Conservation (phyloP, 2,113 vertebrate genomes). For the Plotosus lineatus region DNA sequence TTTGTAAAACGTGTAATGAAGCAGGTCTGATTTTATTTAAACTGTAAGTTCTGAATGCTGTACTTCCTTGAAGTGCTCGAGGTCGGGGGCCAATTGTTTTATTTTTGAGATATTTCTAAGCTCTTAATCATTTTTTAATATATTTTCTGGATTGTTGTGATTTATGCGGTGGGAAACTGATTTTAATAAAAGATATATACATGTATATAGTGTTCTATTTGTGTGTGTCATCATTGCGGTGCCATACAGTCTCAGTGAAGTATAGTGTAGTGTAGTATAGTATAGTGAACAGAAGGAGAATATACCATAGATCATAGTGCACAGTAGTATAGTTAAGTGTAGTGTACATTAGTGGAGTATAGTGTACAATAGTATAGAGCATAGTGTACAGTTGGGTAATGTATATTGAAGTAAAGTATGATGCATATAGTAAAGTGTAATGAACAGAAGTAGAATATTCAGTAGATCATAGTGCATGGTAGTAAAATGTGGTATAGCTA, state of each 20-base stretch:
- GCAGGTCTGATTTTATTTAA: not conserved
- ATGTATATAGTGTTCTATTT: not conserved
- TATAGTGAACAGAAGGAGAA: no score
- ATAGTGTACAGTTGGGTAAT: no score
- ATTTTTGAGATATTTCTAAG: not conserved
- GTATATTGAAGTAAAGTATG: no score
- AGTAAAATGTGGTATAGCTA: no score
- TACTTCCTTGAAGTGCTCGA: constrained; percentile 24
- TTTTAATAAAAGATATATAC: constrained; percentile 13
- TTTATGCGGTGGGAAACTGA: not conserved
- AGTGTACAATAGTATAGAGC: no score
- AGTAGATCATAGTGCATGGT: no score
- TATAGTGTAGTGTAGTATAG: no score
- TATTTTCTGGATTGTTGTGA: not conserved
- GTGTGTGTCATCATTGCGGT: not conserved
- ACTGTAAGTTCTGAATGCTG: not conserved
- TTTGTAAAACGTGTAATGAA: not conserved
- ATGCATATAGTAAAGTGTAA: no score
- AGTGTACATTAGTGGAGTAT: no score
- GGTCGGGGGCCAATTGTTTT: not conserved
- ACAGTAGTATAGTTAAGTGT: no score
- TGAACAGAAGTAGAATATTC: no score
- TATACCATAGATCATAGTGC: no score
- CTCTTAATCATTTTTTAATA: not conserved
- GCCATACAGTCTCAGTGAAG: not conserved